phyloP scores from a whole-genome alignment of 2,888 invertebrate genomes.

The Stenotaenia linearis region DNA sequence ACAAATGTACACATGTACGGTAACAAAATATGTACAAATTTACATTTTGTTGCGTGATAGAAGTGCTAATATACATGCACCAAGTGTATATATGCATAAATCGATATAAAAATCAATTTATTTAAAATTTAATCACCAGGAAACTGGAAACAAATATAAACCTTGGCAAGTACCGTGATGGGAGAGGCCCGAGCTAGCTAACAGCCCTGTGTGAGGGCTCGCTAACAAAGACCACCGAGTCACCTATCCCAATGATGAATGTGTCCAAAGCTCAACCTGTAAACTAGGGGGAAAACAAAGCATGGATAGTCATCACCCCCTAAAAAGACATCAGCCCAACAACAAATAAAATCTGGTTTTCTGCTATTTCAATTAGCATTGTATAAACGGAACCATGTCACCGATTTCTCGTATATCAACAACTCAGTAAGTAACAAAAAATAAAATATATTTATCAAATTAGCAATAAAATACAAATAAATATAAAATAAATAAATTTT shows the following conservation, averaged over 20 bases:
- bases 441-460: not conserved
- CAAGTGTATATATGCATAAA: constrained; percentile 30
- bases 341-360: not conserved
- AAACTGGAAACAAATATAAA: constrained; percentile 29
- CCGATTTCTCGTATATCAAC: too few species aligned
- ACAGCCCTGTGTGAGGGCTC: constrained; percentile 36
- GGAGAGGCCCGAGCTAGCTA: constrained; percentile 37
- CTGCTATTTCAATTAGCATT: not conserved
- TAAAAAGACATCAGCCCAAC: not conserved
- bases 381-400: too few species aligned
- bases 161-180: constrained; percentile 36
- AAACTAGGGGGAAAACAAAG: constrained; percentile 37
- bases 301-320: constrained; percentile 34
- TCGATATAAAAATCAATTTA: constrained; percentile 17
- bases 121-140: constrained; percentile 32
- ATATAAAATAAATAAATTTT: not conserved
- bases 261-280: constrained; percentile 36
- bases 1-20: not conserved
- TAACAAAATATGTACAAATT: not conserved
- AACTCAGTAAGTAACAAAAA: not conserved
- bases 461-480: not conserved
- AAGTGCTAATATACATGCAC: constrained; percentile 24
- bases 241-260: constrained; percentile 32
- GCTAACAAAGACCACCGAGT: constrained; percentile 32
- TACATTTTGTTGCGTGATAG: not conserved